Percentiles rank a stretch among this genome's conserved stretches.
Conservation (phyloP, 2,113 vertebrate genomes). For the Bostrychus sinensis region DNA sequence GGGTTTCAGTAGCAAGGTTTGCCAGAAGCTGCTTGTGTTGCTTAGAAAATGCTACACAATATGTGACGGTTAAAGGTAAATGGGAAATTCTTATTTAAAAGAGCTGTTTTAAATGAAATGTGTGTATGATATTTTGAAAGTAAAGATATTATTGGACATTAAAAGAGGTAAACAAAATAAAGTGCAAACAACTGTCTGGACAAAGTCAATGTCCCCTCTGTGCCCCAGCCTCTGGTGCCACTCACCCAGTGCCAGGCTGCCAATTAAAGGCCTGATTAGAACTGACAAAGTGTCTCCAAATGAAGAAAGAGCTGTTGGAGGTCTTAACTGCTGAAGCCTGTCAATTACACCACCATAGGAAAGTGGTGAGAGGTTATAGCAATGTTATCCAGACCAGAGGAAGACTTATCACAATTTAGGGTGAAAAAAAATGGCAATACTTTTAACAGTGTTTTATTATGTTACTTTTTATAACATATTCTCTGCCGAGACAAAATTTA, state of each 20-base stretch:
- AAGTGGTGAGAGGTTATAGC: conserved; percentile 59
- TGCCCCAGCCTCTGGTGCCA: conserved; percentile 63
- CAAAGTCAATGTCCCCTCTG: conserved; percentile 67
- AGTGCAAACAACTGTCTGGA: conserved; percentile 29
- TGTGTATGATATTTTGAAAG: not conserved
- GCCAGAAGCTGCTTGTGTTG: not conserved
- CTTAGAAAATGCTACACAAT: not conserved
- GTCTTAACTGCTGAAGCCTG: conserved; percentile 75
- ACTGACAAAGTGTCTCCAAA: conserved; percentile 84
- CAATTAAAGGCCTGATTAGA: conserved; percentile 85
- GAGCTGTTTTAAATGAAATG: not conserved
- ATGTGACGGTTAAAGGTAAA: not conserved
- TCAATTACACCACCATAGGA: conserved; percentile 77
- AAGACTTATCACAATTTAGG: conserved; percentile 10
- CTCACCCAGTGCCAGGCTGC: conserved; percentile 74
- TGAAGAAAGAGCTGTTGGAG: conserved; percentile 81
- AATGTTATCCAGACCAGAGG: conserved; percentile 57
- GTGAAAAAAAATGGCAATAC: conserved; percentile 27
- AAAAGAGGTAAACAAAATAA: conserved; percentile 1
- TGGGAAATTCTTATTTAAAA: not conserved
- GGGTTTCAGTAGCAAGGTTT: not conserved
- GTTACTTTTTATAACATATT: conserved; percentile 16
- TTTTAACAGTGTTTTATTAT: conserved; percentile 26
- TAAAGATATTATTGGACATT: not conserved
- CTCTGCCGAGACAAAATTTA: not conserved